Evolutionary conservation across 2,113 vertebrate genomes (phyloP), one percentile per base, ranked within the genome.

Genomic region (Trogon melanurus): DNA sequence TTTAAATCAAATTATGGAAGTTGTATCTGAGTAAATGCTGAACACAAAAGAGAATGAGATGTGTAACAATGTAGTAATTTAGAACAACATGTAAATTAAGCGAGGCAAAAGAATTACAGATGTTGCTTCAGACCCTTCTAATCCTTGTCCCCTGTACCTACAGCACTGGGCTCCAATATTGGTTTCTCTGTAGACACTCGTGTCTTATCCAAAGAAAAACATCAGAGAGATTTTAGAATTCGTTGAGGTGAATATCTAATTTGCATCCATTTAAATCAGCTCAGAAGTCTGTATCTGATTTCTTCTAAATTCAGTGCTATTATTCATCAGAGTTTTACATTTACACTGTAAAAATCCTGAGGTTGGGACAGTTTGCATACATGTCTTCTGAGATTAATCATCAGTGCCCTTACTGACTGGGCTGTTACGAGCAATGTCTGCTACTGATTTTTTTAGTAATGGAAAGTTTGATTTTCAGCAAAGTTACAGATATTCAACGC

Each of bases 321-420:
- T 58, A 22, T 65, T 80, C 44, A 51, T 50, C 27, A 29, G 26
- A 56, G 32, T 56, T 87, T 91, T 95, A 51, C 54, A 56, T 79
- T 79, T 51, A 82, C 57, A 45, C 38, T 45, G 25, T 57, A 84
- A 61, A 91, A 91, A 79, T 89, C 61, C 61, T 82, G 93, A 87
- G 84, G 65, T 10, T 3, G 4, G 44, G n/a, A 27, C 18, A 23
- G 19, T 79, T 91, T 96, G 50, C 84, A 19, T 87, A 16, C 11
- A 4, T 0, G 0, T 36, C 70, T 91, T 65, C 89, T 76, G 87
- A 89, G 30, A 69, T 89, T 61, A 91, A 53, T 69, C 87, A 79
- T 10, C 44, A 45, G 3, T 10, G 23, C 45, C 27, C 16, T 30
- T 70, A 3, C 34, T 91, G 48, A 64, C 67, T 21, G 57, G 16